A percentile compares a stretch with the other conserved stretches of the same genome.
These are phyloP conservation scores for Acrobasis repandana DNA, from an alignment of 2,888 invertebrate species.

Conservation along the genomic window DNA sequence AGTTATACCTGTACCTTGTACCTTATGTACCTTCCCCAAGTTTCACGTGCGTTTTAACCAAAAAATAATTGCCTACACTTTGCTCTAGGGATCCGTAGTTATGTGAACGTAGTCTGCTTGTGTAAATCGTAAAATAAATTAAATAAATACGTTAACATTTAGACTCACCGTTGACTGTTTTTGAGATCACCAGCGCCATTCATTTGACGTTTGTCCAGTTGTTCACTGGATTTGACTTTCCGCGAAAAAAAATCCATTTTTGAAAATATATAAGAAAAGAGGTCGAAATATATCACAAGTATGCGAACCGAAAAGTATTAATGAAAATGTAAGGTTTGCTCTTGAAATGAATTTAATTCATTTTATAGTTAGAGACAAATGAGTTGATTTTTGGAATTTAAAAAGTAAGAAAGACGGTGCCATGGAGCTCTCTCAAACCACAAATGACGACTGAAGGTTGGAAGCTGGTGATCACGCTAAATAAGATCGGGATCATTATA, in stretches of 20 bases:
- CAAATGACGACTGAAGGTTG: constrained; percentile 69
- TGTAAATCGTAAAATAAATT: background rate
- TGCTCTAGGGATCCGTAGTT: too few species aligned
- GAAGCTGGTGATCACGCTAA: constrained; percentile 44
- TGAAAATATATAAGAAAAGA: constrained; percentile 34
- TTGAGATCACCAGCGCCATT: constrained; percentile 58
- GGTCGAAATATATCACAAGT: constrained; percentile 56
- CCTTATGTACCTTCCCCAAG: too few species aligned
- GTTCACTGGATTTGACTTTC: constrained; percentile 62
- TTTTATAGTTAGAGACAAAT: constrained; percentile 20
- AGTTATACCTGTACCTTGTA: too few species aligned
- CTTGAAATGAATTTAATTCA: constrained; percentile 24
- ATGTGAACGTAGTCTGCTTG: too few species aligned
- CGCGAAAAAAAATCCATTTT: constrained; percentile 72
- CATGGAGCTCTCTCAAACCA: constrained; percentile 55
- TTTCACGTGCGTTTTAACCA: too few species aligned
- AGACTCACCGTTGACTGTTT: constrained; percentile 61
- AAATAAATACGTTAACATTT: constrained; percentile 3
- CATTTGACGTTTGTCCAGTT: constrained; percentile 63
- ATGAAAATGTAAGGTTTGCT: constrained; percentile 29
- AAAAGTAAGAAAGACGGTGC: constrained; percentile 27
- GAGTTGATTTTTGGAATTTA: background rate
- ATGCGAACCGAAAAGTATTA: constrained; percentile 34
- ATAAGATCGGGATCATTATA: constrained; percentile 18
- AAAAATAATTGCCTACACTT: too few species aligned